Conservation (phyloP, 2,113 vertebrate species). For the Hypomesus transpacificus region DNA sequence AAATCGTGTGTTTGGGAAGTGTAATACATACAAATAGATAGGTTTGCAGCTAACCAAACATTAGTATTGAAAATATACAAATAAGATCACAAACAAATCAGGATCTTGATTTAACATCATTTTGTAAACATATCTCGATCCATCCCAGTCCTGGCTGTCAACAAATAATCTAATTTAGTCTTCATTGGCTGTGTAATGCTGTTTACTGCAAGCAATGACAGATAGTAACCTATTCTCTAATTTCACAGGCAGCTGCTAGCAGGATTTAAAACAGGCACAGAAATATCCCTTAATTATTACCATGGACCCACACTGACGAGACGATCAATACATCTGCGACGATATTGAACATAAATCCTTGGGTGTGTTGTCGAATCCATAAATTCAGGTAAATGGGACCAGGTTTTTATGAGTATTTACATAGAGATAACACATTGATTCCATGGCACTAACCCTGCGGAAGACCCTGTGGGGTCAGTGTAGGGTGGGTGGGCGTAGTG, state of each 20-base stretch:
- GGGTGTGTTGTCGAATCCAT: conserved; percentile 56
- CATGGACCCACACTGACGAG: conserved; percentile 54
- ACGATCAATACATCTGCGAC: conserved; percentile 72
- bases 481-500: conserved; percentile 10
- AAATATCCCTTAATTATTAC: conserved; percentile 68
- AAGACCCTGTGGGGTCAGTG: conserved; percentile 51
- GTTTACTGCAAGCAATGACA: conserved; percentile 37
- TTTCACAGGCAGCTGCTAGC: conserved; percentile 68
- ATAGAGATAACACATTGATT: conserved; percentile 70
- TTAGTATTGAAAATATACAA: too few species aligned
- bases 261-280: conserved; percentile 53
- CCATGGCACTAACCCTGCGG: conserved; percentile 55
- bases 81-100: background rate
- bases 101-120: too few species aligned
- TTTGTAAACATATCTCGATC: too few species aligned
- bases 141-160: too few species aligned
- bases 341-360: conserved; percentile 67
- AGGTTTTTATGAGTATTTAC: conserved; percentile 68
- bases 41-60: too few species aligned
- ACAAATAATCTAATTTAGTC: conserved; percentile 13
- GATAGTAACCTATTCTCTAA: conserved; percentile 55
- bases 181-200: conserved; percentile 14
- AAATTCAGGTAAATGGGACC: conserved; percentile 56
- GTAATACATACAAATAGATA: too few species aligned
- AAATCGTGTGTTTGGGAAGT: too few species aligned